Evolutionary conservation across 2,888 invertebrate species (phyloP).

Genomic region (Abscondita cerata): DNA sequence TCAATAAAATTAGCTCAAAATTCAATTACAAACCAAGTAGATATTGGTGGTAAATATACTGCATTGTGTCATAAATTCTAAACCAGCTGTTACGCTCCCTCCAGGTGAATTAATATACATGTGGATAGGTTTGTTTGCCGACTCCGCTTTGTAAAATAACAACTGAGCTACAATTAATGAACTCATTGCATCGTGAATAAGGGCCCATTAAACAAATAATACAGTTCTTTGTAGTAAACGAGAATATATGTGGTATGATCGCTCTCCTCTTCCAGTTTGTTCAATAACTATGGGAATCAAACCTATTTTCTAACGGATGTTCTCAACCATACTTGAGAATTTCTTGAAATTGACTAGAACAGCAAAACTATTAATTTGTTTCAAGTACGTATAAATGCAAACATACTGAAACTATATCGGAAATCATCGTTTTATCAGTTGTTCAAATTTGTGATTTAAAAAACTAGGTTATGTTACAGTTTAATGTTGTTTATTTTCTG

Average conservation of each 20-base stretch:
- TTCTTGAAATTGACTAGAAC: neutral
- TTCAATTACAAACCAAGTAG: slow-evolving; percentile 77
- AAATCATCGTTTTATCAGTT: too few species aligned
- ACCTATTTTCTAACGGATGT: neutral
- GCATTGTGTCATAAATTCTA: slow-evolving; percentile 99
- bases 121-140: slow-evolving; percentile 95
- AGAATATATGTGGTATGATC: slow-evolving; percentile 98
- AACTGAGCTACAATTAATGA: slow-evolving; percentile 96
- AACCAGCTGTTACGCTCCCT: slow-evolving; percentile 94
- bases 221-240: slow-evolving; percentile 92
- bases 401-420: too few species aligned
- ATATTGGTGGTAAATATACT: slow-evolving; percentile 97
- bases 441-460: too few species aligned
- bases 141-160: slow-evolving; percentile 92
- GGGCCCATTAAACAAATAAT: slow-evolving; percentile 99
- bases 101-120: slow-evolving; percentile 97
- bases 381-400: too few species aligned
- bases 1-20: neutral
- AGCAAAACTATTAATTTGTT: neutral
- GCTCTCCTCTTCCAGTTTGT: slow-evolving; percentile 95
- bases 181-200: slow-evolving; percentile 88
- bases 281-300: slow-evolving; percentile 94
- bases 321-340: neutral
- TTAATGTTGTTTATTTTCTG: too few species aligned
- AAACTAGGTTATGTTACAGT: too few species aligned